Base-by-base conservation (phyloP, 2,888 invertebrate genomes). In the Watsonalla cultraria region DNA sequence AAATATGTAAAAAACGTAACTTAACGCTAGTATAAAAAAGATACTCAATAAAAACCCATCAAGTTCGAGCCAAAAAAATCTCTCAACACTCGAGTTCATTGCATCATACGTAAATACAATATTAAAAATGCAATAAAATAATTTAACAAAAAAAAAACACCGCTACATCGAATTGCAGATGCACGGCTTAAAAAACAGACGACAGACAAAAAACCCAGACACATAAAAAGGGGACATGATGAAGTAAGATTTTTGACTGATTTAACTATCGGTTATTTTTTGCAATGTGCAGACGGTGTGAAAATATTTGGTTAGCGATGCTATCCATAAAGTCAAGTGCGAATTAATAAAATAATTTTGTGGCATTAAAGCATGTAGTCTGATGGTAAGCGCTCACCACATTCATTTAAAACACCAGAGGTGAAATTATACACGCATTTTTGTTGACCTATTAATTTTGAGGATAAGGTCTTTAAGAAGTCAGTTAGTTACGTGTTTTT, bases 151-250 rank as follows among this genome's bases (percentile, higher is more conserved):
- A 42, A 42, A 42, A 42, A 66, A 64, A 60, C 56, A 50, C 51
- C 46, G 57, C 53, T 14, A 58, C 57, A 51, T 54, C 53, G 51
- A 47, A 51, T 51, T 57, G 51, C 51, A 54, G 58, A 59, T 62
- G 61, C 63, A 65, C 71, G 71, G 68, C 62, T 61, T 54, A 66
- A 60, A 65, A 65, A 51, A 53, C 34, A 56, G 51, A 54, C 67
- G 75, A 74, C 76, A 51, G 45, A 67, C 70, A 81, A 81, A 81
- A 80, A 81, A 74, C 55, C 61, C 62, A 74, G 76, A 76, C 77
- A 35, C 53, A 68, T 69, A 78, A 79, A 75, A 74, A 67, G 63
- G 58, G 59, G 61, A 55, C 59, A 63, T 55, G 60, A 65, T 64
- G 66, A 53, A 65, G 58, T 61, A 67, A 72, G 54, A 65, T 60